These are phyloP conservation scores for Rhagonycha fulva DNA, from an alignment of 2,888 invertebrate species.

Conservation along the genomic window DNA sequence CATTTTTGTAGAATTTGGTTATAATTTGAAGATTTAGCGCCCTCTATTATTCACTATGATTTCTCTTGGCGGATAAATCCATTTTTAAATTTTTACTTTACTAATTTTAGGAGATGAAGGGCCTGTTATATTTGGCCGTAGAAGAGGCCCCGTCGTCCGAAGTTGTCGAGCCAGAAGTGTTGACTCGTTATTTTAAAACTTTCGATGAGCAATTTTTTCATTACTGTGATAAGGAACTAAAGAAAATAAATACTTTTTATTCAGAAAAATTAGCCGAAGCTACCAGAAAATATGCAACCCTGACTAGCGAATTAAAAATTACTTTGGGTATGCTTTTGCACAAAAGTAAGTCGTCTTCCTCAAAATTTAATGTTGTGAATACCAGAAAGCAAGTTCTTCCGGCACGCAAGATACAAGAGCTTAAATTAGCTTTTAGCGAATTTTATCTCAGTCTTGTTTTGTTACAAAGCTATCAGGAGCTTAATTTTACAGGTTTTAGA, in stretches of 20 bases:
- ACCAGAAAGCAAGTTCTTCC: conserved; percentile 55
- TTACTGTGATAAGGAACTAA: conserved; percentile 82
- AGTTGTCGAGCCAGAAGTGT: conserved; percentile 69
- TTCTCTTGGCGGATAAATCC: conserved; percentile 3
- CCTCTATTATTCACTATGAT: background rate
- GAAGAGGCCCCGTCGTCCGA: conserved; percentile 80
- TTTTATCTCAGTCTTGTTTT: conserved; percentile 86
- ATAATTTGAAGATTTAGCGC: background rate
- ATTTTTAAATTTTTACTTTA: conserved; percentile 5
- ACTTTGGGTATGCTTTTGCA: conserved; percentile 49
- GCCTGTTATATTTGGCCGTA: conserved; percentile 77
- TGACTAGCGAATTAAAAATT: conserved; percentile 71
- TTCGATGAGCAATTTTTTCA: conserved; percentile 87
- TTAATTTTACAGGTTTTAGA: conserved; percentile 87
- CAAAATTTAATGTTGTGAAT: conserved; percentile 43
- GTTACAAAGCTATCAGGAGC: conserved; percentile 85
- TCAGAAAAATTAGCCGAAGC: conserved; percentile 90
- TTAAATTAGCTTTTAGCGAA: conserved; percentile 88
- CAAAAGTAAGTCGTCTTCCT: conserved; percentile 35
- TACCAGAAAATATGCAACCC: conserved; percentile 74
- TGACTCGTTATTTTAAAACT: conserved; percentile 74
- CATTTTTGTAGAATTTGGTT: background rate
- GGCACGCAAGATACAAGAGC: conserved; percentile 74
- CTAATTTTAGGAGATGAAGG: conserved; percentile 77
- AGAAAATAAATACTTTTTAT: conserved; percentile 88